Base-by-base conservation (phyloP, 2,888 invertebrate genomes). In the Meteorus colon region DNA sequence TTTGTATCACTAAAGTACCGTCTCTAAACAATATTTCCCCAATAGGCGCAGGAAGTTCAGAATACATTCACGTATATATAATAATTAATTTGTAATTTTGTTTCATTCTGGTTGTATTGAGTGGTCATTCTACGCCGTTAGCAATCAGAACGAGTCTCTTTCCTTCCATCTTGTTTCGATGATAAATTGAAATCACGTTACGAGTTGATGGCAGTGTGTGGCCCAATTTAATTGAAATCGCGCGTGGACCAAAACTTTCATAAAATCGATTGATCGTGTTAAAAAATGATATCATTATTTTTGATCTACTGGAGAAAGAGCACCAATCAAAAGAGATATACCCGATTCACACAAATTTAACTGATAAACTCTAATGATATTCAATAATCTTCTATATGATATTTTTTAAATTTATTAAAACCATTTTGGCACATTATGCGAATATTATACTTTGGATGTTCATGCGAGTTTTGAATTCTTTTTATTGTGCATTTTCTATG, bases 81-180 rank as follows among this genome's bases (percentile, higher is more conserved):
- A 24, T 48, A 48, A 34, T 41, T 8, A 41, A 12, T 55, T 19
- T 6, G 4, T 55, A 55, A 48, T 48, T 55, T 55, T 24, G n/a
- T 55, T 34, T 19, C n/a, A n/a, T 55, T 19, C 55, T 8, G 55
- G 24, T 41, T n/a, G 76, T 78, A 80, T 76, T 85, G 80, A 84
- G 83, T 86, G 86, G 87, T 86, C 86, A 81, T 87, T 87, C 85
- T 86, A 86, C 85, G 79, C 85, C 84, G 85, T 82, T 77, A 84
- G 83, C 82, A 81, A 81, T 79, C 81, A 76, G 78, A 74, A 82
- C 81, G 84, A 86, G 84, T 84, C 86, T 84, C 70, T 60, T 68
- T 31, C n/a, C n/a, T 19, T 55, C 8, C n/a, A 3, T 16, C 16
- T 14, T 6, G 16, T 71, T 69, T 48, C n/a, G 48, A 48, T n/a